phyloP scores from a whole-genome alignment of 2,113 vertebrate species.

The Microcebus griseorufus region DNA sequence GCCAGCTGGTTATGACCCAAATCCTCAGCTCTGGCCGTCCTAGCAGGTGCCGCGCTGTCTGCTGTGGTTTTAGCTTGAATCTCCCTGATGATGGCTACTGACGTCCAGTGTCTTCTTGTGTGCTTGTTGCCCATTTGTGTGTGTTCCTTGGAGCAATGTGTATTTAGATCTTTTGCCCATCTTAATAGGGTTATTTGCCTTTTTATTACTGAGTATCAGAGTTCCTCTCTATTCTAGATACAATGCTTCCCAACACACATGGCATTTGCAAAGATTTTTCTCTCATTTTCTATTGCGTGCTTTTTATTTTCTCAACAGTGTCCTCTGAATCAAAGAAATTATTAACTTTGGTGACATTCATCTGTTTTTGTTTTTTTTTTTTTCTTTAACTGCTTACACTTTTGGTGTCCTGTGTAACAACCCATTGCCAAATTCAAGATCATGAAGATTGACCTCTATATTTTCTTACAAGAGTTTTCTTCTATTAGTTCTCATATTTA shows the following conservation, averaged over 20 bases:
- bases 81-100: not conserved
- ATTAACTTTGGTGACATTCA: not conserved
- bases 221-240: not conserved
- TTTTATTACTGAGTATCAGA: not conserved
- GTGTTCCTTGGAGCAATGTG: too few relatives aligned
- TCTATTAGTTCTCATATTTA: not conserved
- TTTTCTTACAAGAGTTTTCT: not conserved
- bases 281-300: too few relatives aligned
- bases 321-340: not conserved
- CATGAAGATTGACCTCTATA: not conserved
- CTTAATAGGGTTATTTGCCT: not conserved
- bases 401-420: not conserved
- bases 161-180: not conserved
- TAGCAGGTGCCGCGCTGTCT: accelerated
- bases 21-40: not conserved
- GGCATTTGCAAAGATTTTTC: not conserved
- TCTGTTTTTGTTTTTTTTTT: not conserved
- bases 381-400: not conserved
- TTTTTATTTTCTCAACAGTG: not conserved
- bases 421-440: not conserved
- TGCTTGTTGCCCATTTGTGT: too few relatives aligned
- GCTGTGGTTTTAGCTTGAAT: too few relatives aligned
- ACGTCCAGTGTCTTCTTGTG: accelerated
- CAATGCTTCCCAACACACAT: not conserved
- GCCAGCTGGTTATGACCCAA: accelerated